phyloP scores from a whole-genome alignment of 2,888 invertebrate genomes.

The Notodonta ziczac region DNA sequence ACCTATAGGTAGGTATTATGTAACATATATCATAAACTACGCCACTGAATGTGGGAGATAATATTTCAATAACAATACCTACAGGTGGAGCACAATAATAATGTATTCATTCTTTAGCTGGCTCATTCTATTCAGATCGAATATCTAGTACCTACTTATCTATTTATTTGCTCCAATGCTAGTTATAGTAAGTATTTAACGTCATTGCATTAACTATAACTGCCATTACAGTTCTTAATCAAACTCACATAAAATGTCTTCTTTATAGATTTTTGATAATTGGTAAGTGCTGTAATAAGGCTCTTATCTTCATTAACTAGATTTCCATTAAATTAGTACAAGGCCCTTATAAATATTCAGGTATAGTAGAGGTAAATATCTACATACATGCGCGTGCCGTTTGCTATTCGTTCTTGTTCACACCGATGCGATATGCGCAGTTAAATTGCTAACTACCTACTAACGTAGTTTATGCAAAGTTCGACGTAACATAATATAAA shows the following conservation, averaged over 20 bases:
- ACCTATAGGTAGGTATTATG: background rate
- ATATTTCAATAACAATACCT: slow-evolving; percentile 9
- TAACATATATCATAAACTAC: background rate
- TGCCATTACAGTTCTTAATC: no score
- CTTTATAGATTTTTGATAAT: background rate
- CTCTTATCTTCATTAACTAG: background rate
- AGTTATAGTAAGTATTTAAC: no score
- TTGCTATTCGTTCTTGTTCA: background rate
- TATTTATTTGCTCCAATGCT: no score
- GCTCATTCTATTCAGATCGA: background rate
- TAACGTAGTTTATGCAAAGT: no score
- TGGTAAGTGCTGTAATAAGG: background rate
- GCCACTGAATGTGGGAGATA: background rate
- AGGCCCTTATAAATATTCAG: background rate
- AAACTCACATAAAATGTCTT: background rate
- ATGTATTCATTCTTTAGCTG: slow-evolving; percentile 3
- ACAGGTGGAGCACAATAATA: slow-evolving; percentile 7
- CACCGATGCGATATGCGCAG: background rate
- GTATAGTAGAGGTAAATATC: background rate
- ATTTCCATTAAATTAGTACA: background rate
- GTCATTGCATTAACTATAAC: no score
- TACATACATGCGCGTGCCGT: background rate
- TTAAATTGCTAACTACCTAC: background rate
- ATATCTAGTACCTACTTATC: no score
- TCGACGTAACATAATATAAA: background rate